Conservation (phyloP, 2,888 invertebrate genomes). For the Litoditis marina region DNA sequence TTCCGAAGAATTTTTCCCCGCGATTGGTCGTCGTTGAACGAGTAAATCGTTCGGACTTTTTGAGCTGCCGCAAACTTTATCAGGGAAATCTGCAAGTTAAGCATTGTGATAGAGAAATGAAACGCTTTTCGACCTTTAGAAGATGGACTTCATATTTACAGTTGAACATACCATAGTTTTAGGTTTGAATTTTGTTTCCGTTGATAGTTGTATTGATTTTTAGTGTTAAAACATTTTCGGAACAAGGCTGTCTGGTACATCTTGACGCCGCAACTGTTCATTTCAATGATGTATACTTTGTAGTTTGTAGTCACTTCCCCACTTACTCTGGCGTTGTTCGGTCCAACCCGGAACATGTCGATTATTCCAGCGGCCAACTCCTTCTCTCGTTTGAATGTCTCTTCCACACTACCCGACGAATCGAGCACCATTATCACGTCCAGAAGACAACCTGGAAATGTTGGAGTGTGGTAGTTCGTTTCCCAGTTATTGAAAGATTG, state of each 20-base stretch:
- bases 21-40: slow-evolving; percentile 30
- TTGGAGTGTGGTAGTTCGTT: not conserved
- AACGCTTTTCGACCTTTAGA: too few relatives aligned
- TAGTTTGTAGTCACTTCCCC: too few relatives aligned
- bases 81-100: slow-evolving; percentile 21
- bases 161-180: too few relatives aligned
- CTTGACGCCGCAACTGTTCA: too few relatives aligned
- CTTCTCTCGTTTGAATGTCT: slow-evolving; percentile 49
- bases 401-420: slow-evolving; percentile 46
- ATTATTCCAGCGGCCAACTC: slow-evolving; percentile 44
- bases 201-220: too few relatives aligned
- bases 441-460: slow-evolving; percentile 35
- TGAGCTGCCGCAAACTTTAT: slow-evolving; percentile 49
- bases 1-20: slow-evolving; percentile 18
- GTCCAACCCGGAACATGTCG: slow-evolving; percentile 34
- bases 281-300: too few relatives aligned
- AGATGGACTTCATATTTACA: too few relatives aligned
- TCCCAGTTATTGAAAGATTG: too few relatives aligned
- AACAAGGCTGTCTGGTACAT: too few relatives aligned
- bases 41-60: slow-evolving; percentile 42
- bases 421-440: slow-evolving; percentile 51
- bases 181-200: too few relatives aligned
- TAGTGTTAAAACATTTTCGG: not conserved
- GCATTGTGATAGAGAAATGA: not conserved
- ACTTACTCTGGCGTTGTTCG: slow-evolving; percentile 42